Evolutionary conservation across 2,113 vertebrate genomes (phyloP).

Genomic region (Odontesthes bonariensis): DNA sequence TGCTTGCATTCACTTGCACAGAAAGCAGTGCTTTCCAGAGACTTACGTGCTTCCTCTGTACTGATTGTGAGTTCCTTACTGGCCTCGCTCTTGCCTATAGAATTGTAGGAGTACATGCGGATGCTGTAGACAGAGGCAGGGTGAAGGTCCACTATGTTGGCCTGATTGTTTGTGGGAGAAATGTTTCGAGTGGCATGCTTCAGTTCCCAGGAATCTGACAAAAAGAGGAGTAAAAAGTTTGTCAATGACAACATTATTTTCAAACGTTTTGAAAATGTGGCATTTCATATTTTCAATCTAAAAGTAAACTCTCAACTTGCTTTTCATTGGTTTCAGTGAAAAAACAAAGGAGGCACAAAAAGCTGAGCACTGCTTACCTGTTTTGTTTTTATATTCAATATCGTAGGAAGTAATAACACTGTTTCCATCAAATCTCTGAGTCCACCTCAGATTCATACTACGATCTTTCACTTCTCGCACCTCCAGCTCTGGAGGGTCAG

Average conservation of each 20-base stretch:
- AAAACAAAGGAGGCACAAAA: not conserved
- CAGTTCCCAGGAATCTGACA: slow-evolving; percentile 93
- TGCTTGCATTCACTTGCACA: not conserved
- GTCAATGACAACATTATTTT: not conserved
- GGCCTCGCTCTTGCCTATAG: slow-evolving; percentile 95
- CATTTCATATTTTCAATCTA: not conserved
- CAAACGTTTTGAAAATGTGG: not conserved
- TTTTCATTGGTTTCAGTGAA: not conserved
- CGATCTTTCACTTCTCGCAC: slow-evolving; percentile 97
- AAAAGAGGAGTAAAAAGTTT: not conserved
- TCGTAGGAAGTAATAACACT: slow-evolving; percentile 97
- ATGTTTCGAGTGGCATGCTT: slow-evolving; percentile 98
- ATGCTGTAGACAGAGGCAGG: slow-evolving; percentile 97
- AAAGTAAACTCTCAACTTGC: not conserved
- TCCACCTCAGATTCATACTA: slow-evolving; percentile 99
- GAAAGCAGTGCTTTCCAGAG: not conserved
- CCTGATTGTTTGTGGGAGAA: slow-evolving; percentile 97
- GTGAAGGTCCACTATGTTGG: slow-evolving; percentile 97
- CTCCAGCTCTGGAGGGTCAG: slow-evolving; percentile 96
- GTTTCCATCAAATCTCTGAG: slow-evolving; percentile 96
- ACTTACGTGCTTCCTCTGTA: slow-evolving; percentile 95
- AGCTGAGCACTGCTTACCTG: slow-evolving; percentile 79
- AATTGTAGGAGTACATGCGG: slow-evolving; percentile 98
- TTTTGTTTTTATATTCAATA: slow-evolving; percentile 99
- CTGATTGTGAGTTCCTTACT: slow-evolving; percentile 98